A percentile compares a stretch with the other conserved stretches of the same genome.
phyloP scores from a whole-genome alignment of 1,140 invertebrate species.

The Diorhabda sublineata region DNA sequence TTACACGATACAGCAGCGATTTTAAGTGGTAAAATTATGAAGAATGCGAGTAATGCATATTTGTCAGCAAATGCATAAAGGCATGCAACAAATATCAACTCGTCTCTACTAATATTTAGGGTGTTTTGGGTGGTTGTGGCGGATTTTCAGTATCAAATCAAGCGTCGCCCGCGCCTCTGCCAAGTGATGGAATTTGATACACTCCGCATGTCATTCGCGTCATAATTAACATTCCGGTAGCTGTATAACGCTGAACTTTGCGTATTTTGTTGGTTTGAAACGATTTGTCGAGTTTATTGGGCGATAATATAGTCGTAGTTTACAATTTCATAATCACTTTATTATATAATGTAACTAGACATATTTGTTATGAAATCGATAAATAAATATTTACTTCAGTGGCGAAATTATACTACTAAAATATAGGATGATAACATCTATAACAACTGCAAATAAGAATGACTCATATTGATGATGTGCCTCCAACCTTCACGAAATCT shows the following conservation, averaged over 20 bases:
- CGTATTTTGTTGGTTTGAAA: slow-evolving; percentile 32
- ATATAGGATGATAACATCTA: no score
- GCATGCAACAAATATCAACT: slow-evolving; percentile 44
- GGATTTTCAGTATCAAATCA: slow-evolving; percentile 33
- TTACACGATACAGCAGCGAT: no score
- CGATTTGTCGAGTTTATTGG: slow-evolving; percentile 2
- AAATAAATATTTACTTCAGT: no score
- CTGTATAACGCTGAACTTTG: slow-evolving; percentile 31
- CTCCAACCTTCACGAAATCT: no score
- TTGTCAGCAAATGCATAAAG: slow-evolving; percentile 40
- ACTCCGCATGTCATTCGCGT: slow-evolving; percentile 40
- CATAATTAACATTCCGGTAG: slow-evolving; percentile 44
- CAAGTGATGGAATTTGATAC: slow-evolving; percentile 40
- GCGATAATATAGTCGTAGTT: no score
- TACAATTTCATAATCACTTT: no score
- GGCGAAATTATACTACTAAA: no score
- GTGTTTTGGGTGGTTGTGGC: slow-evolving; percentile 31
- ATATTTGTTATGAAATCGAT: no score
- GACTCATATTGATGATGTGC: no score
- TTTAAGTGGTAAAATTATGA: slow-evolving; percentile 11
- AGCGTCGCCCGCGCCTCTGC: slow-evolving; percentile 31
- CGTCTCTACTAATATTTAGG: slow-evolving; percentile 38
- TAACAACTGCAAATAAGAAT: no score
- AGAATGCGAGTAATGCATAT: slow-evolving; percentile 42
- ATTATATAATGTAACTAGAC: no score